Evolutionary conservation across 2,113 vertebrate species (phyloP).

Genomic region (Anolis carolinensis): DNA sequence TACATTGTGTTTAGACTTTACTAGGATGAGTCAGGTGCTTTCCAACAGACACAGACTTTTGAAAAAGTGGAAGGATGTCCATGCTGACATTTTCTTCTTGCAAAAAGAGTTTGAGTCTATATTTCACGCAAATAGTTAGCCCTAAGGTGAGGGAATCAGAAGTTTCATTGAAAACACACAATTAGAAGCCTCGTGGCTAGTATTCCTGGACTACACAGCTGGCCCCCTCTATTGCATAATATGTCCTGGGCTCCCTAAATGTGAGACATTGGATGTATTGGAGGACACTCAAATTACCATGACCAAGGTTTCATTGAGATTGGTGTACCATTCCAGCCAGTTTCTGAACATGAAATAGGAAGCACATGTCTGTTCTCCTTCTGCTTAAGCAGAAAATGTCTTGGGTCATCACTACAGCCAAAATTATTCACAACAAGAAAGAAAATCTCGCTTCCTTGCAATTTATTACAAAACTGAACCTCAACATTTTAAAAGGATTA

Average conservation of each 20-base stretch:
- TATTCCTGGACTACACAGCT: not conserved
- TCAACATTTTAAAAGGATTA: constrained; percentile 12
- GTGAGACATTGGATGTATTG: no score
- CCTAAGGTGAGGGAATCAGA: not conserved
- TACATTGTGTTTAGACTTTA: constrained; percentile 25
- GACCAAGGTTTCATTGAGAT: no score
- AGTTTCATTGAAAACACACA: not conserved
- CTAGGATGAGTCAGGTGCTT: not conserved
- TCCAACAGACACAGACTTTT: not conserved
- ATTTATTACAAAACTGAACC: constrained; percentile 19
- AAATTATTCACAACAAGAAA: not conserved
- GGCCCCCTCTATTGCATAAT: not conserved
- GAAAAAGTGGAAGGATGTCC: no score
- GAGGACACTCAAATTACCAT: no score
- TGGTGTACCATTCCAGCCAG: no score
- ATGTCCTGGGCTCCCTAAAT: no score
- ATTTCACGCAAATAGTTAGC: no score
- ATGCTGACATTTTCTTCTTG: no score
- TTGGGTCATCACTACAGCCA: not conserved
- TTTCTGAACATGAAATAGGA: not conserved
- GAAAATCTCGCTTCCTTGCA: not conserved
- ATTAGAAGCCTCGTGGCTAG: not conserved
- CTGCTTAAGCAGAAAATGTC: not conserved
- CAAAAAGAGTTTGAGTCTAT: no score
- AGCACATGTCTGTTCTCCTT: not conserved